These are phyloP conservation scores for Agrotis ipsilon DNA, from an alignment of 2,888 invertebrate genomes.

Conservation along the genomic window DNA sequence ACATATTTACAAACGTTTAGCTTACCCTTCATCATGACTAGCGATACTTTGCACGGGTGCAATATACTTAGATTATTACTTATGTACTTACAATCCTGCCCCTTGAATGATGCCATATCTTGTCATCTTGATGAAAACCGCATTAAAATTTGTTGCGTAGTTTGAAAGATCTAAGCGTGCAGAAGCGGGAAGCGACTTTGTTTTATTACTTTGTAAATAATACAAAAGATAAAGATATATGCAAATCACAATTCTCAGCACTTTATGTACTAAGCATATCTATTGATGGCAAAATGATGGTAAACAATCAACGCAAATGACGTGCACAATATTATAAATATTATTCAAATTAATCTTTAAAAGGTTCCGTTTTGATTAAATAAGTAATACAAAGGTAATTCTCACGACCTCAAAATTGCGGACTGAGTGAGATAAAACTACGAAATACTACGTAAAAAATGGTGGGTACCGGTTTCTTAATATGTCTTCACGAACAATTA, in stretches of 20 bases:
- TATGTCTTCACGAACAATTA: constrained; percentile 63
- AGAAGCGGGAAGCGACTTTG: too few relatives aligned
- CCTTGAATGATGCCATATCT: too few relatives aligned
- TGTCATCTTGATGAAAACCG: too few relatives aligned
- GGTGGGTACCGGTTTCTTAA: constrained; percentile 62
- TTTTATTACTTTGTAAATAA: too few relatives aligned
- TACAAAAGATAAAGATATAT: neutral
- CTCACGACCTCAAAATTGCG: constrained; percentile 69
- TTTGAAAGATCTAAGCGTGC: neutral
- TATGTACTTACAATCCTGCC: too few relatives aligned
- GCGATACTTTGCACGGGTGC: too few relatives aligned
- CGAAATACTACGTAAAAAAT: constrained; percentile 55
- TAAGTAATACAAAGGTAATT: constrained; percentile 62
- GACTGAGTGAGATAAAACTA: constrained; percentile 50
- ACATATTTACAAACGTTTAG: too few relatives aligned
- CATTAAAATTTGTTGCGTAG: too few relatives aligned
- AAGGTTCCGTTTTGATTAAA: constrained; percentile 69
- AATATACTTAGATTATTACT: too few relatives aligned
- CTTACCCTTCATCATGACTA: too few relatives aligned
- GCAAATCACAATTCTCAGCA: constrained; percentile 15
- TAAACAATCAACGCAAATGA: neutral
- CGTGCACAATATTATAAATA: constrained; percentile 4
- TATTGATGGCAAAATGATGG: constrained; percentile 12
- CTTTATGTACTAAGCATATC: constrained; percentile 14
- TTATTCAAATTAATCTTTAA: constrained; percentile 27